phyloP scores from a whole-genome alignment of 2,888 invertebrate species.

The Agapostemon virescens region DNA sequence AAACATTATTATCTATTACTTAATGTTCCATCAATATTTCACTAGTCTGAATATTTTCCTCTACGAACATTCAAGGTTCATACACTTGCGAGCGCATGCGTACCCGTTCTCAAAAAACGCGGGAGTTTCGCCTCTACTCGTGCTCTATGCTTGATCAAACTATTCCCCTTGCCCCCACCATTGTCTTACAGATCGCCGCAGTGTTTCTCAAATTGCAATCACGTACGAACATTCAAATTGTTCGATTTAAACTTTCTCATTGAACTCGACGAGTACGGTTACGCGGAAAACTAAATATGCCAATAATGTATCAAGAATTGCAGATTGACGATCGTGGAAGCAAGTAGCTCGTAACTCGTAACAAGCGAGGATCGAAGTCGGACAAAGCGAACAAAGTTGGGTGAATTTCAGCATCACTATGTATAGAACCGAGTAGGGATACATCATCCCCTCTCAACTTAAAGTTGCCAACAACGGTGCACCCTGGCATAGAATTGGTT shows the following conservation, averaged over 20 bases:
- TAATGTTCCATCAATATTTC: no score
- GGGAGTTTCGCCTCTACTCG: background rate
- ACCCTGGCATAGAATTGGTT: conserved; percentile 14
- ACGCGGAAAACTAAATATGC: background rate
- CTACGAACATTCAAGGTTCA: no score
- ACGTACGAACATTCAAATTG: background rate
- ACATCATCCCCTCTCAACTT: background rate
- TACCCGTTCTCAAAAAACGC: background rate
- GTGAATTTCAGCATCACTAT: conserved; percentile 4
- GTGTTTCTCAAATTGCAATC: background rate
- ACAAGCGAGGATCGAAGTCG: background rate
- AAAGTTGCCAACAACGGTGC: conserved; percentile 12
- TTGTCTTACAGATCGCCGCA: background rate
- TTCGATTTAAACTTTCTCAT: background rate
- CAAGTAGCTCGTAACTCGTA: background rate
- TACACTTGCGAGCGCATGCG: background rate
- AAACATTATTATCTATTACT: no score
- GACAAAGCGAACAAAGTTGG: background rate
- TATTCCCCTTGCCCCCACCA: background rate
- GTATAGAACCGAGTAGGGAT: conserved; percentile 13
- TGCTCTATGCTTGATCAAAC: background rate
- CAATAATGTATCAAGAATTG: background rate
- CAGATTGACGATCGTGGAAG: no score
- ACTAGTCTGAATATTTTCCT: no score
- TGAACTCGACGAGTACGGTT: background rate